These are phyloP conservation scores for Eupithecia vulgata DNA, from an alignment of 2,888 invertebrate genomes.

Conservation along the genomic window DNA sequence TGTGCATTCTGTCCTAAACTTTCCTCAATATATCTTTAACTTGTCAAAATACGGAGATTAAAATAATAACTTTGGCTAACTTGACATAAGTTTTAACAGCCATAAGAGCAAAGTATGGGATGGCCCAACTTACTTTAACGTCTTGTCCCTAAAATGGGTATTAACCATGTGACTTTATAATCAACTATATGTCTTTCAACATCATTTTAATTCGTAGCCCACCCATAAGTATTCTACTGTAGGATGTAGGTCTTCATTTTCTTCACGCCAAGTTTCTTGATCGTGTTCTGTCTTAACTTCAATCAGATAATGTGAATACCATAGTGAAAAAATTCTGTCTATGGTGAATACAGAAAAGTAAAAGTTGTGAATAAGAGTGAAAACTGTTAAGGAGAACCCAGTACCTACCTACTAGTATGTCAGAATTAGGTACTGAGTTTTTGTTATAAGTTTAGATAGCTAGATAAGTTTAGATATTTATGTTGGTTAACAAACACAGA, in stretches of 20 bases:
- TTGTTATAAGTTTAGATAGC: no score
- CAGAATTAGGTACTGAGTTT: no score
- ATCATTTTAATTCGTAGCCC: background rate
- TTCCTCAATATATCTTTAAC: conserved; percentile 12
- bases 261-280: background rate
- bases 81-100: conserved; percentile 38
- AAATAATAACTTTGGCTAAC: conserved; percentile 30
- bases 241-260: background rate
- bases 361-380: no score
- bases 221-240: background rate
- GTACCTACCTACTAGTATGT: no score
- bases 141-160: background rate
- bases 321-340: no score
- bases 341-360: no score
- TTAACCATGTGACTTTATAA: background rate
- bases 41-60: conserved; percentile 15
- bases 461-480: no score
- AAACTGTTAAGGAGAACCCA: no score
- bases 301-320: no score
- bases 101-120: conserved; percentile 9
- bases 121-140: background rate
- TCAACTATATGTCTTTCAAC: background rate
- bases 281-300: no score
- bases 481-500: no score
- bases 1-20: conserved; percentile 9